These are phyloP conservation scores for Nebria brevicollis DNA, from an alignment of 2,888 invertebrate species.

Conservation along the genomic window DNA sequence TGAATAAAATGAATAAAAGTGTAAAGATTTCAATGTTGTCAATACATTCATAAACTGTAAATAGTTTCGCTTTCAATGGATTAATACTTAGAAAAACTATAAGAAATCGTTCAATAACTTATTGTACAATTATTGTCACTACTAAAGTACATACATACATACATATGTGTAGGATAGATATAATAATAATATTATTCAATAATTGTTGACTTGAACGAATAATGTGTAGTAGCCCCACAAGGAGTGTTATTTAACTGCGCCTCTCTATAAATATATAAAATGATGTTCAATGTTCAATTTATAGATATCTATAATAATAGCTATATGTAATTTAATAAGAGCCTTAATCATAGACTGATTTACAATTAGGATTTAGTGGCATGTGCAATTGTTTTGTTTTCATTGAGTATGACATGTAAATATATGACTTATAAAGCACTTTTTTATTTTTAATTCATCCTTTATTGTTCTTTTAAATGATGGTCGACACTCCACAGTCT, in stretches of 20 bases:
- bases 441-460: neutral
- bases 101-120: neutral
- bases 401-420: constrained; percentile 41
- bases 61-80: neutral
- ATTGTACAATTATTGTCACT: neutral
- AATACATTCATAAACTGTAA: neutral
- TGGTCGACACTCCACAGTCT: neutral
- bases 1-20: too few species aligned
- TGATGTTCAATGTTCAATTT: neutral
- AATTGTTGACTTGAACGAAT: neutral
- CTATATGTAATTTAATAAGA: constrained; percentile 41
- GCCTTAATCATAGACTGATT: constrained; percentile 44
- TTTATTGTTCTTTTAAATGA: constrained; percentile 15
- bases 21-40: neutral
- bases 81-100: neutral
- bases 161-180: neutral
- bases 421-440: constrained; percentile 43
- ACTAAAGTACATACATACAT: neutral
- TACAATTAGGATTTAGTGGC: constrained; percentile 46
- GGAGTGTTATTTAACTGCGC: neutral
- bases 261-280: constrained; percentile 22
- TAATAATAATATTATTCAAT: neutral
- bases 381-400: constrained; percentile 47
- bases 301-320: constrained; percentile 9
- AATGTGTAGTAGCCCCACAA: neutral